Conservation (phyloP, 2,888 invertebrate species). For the Anoncus sp. region DNA sequence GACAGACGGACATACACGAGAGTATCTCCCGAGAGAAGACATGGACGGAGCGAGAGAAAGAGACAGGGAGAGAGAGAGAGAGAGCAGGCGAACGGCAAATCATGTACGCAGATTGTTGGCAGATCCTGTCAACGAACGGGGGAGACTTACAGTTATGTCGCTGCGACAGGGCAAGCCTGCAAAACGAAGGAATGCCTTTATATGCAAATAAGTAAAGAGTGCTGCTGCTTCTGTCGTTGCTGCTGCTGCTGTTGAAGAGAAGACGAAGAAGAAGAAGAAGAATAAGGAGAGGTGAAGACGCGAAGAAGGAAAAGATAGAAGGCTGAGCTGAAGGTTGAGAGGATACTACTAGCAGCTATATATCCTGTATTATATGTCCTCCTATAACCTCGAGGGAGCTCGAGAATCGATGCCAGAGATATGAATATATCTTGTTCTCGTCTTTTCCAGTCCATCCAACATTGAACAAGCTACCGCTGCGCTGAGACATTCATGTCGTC, state of each 20-base stretch:
- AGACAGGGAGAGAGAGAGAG: slow-evolving; percentile 43
- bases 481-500: slow-evolving; percentile 30
- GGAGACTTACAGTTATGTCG: slow-evolving; percentile 81
- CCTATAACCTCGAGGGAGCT: slow-evolving; percentile 60
- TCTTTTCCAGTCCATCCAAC: slow-evolving; percentile 43
- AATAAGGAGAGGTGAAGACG: slow-evolving; percentile 60
- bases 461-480: slow-evolving; percentile 29
- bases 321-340: slow-evolving; percentile 62
- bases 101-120: slow-evolving; percentile 82
- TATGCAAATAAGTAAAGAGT: slow-evolving; percentile 80
- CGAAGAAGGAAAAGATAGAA: slow-evolving; percentile 64
- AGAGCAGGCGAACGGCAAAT: slow-evolving; percentile 75
- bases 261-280: slow-evolving; percentile 38
- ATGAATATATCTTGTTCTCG: slow-evolving; percentile 71
- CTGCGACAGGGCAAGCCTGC: slow-evolving; percentile 76
- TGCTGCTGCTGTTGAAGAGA: slow-evolving; percentile 57
- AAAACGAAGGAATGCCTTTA: slow-evolving; percentile 82
- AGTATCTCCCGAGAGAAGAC: slow-evolving; percentile 17
- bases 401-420: slow-evolving; percentile 79
- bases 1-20: slow-evolving; percentile 29
- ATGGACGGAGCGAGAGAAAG: slow-evolving; percentile 15
- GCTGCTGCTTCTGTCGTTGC: slow-evolving; percentile 53
- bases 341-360: slow-evolving; percentile 46
- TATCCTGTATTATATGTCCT: slow-evolving; percentile 41
- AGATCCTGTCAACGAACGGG: slow-evolving; percentile 80